Conservation (phyloP, 1,140 invertebrate genomes). For the Leptonema lineaticorne region DNA sequence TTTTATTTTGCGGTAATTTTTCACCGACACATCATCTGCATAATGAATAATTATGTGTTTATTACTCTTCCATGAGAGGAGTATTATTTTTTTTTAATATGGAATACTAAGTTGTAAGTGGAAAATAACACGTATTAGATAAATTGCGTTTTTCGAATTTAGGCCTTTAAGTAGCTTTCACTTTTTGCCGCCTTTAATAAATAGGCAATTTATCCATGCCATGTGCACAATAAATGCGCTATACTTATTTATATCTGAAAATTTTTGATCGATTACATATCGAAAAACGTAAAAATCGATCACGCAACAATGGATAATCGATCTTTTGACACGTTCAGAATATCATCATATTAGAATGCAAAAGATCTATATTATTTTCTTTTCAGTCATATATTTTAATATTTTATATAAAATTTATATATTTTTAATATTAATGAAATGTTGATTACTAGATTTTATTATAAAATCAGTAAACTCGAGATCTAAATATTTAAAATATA, state of each 20-base stretch:
- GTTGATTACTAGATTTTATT: not conserved
- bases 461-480: not conserved
- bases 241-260: too few species aligned
- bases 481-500: not conserved
- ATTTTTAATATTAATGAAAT: too few species aligned
- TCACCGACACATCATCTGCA: conserved; percentile 21
- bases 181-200: conserved; percentile 1
- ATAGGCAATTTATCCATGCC: not conserved
- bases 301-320: conserved; percentile 26
- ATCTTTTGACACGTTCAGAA: not conserved
- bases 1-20: conserved; percentile 40
- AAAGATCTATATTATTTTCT: too few species aligned
- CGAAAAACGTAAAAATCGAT: conserved; percentile 30
- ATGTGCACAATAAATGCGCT: conserved; percentile 20
- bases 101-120: not conserved
- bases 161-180: conserved; percentile 15
- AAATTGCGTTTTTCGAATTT: not conserved
- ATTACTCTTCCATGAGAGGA: not conserved
- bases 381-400: too few species aligned
- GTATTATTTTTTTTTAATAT: too few species aligned
- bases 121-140: conserved; percentile 28
- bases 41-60: conserved; percentile 27
- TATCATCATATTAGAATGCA: too few species aligned
- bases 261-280: too few species aligned
- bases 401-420: too few species aligned